These are phyloP conservation scores for Drosophila sucinea DNA, from an alignment of 1,140 invertebrate species.

Conservation along the genomic window DNA sequence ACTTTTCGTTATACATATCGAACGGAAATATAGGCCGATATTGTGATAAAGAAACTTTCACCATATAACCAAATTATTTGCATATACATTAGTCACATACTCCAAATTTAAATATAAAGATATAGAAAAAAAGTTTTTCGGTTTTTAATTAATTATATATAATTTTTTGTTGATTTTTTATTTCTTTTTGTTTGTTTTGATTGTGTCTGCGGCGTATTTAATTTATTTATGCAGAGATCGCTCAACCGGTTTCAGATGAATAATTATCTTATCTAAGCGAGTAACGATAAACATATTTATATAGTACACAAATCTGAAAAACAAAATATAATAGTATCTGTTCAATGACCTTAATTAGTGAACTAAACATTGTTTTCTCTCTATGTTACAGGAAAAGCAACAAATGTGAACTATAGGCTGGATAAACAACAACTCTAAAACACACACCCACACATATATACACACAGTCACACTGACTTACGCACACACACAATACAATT, in stretches of 20 bases:
- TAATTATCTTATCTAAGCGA: slow-evolving; percentile 15
- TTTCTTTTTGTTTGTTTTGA: neutral
- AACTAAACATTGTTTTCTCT: slow-evolving; percentile 17
- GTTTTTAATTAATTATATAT: slow-evolving; percentile 1
- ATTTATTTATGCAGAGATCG: slow-evolving; percentile 25
- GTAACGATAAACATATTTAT: slow-evolving; percentile 21
- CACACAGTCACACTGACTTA: slow-evolving; percentile 4
- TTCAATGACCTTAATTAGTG: slow-evolving; percentile 27
- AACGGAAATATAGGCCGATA: neutral
- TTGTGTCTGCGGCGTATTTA: slow-evolving; percentile 12
- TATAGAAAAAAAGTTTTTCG: neutral
- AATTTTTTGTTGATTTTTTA: neutral
- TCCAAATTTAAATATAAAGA: neutral
- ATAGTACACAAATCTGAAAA: neutral
- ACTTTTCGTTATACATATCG: neutral
- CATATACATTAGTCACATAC: neutral
- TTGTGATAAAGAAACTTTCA: slow-evolving; percentile 7
- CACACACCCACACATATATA: slow-evolving; percentile 26
- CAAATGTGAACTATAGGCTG: slow-evolving; percentile 57
- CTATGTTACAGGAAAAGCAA: slow-evolving; percentile 42
- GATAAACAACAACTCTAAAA: slow-evolving; percentile 33
- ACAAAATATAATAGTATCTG: slow-evolving; percentile 1
- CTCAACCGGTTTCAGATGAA: slow-evolving; percentile 5
- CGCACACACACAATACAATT: slow-evolving; percentile 24
- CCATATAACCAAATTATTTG: neutral